These are phyloP conservation scores for Solenopsis fugax DNA, from an alignment of 1,140 invertebrate genomes.

Conservation along the genomic window DNA sequence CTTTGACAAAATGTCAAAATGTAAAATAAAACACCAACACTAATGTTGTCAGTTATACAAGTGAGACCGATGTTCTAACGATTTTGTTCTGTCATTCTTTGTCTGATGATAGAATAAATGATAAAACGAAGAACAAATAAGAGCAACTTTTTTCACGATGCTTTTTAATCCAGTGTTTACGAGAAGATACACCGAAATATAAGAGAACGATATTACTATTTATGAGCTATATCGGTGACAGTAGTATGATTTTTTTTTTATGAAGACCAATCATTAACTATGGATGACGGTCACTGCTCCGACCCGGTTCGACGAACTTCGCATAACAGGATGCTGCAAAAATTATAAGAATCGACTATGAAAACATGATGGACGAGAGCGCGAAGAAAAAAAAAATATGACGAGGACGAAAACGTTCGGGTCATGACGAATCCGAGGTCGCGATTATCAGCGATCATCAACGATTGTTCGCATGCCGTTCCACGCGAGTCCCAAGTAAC, in stretches of 20 bases:
- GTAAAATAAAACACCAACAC: background rate
- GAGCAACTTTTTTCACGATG: background rate
- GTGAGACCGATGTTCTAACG: background rate
- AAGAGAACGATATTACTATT: constrained; percentile 2
- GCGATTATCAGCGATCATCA: constrained; percentile 51
- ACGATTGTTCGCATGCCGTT: constrained; percentile 57
- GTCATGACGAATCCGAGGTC: background rate
- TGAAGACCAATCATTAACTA: constrained; percentile 50
- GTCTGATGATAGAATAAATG: background rate
- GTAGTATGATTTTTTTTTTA: background rate
- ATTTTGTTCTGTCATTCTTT: background rate
- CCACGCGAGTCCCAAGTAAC: constrained; percentile 49
- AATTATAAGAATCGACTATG: constrained; percentile 30
- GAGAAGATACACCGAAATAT: background rate
- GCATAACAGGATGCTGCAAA: constrained; percentile 29
- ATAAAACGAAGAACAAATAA: background rate
- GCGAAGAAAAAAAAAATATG: constrained; percentile 41
- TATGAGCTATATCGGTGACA: background rate
- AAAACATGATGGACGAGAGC: constrained; percentile 29
- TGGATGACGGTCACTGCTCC: constrained; percentile 59
- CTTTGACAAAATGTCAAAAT: background rate
- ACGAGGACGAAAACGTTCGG: background rate
- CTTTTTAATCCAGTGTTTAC: background rate
- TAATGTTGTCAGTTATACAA: background rate
- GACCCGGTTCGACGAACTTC: constrained; percentile 66